These are phyloP conservation scores for Tretioscincus oriximinensis DNA, from an alignment of 2,113 vertebrate genomes.

Conservation along the genomic window DNA sequence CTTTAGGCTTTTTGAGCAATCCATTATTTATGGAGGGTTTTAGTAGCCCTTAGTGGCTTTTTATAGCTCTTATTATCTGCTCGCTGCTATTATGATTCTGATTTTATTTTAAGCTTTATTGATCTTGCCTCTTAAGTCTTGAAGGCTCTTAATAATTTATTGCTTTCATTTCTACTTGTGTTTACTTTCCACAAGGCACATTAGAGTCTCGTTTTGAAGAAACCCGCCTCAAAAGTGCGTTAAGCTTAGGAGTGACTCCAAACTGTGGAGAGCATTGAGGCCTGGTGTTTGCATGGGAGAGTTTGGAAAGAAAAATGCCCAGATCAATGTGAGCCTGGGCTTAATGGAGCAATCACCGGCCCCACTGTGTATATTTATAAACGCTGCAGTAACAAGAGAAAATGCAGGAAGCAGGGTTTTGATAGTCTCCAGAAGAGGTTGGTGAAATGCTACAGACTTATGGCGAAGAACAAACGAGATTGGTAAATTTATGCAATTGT, in stretches of 20 bases:
- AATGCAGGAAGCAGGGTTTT: neutral
- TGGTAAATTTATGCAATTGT: neutral
- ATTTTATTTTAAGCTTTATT: neutral
- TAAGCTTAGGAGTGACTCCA: neutral
- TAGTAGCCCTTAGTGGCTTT: neutral
- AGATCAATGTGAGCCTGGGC: neutral
- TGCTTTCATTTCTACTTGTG: neutral
- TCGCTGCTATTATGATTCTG: neutral
- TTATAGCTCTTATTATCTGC: slow-evolving; percentile 1
- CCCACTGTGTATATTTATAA: neutral
- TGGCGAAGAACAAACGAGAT: neutral
- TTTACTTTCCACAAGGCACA: neutral
- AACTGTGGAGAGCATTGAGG: neutral
- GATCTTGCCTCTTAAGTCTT: neutral
- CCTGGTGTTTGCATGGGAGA: no score
- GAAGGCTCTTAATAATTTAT: neutral
- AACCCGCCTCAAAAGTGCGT: neutral
- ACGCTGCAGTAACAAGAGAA: neutral
- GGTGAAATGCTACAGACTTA: no score
- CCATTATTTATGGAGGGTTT: neutral
- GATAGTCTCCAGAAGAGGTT: neutral
- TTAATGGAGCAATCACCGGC: neutral
- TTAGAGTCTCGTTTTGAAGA: neutral
- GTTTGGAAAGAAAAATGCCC: neutral
- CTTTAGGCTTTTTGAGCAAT: neutral